Evolutionary conservation across 2,888 invertebrate genomes (phyloP).

Genomic region (Dasypogon diadema): DNA sequence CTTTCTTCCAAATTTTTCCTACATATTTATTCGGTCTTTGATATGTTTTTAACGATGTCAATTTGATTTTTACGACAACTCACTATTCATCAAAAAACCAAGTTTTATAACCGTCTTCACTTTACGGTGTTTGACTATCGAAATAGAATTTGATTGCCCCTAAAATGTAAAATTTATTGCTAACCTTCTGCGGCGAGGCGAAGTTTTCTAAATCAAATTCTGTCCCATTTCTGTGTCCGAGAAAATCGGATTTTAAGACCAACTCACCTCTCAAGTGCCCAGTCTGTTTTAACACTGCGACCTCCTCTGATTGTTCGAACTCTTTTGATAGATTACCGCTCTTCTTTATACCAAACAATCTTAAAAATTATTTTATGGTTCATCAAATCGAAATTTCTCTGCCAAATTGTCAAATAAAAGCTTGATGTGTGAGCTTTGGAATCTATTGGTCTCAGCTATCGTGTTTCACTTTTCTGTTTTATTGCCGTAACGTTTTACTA

Average conservation of each 20-base stretch:
- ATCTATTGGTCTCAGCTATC: background rate
- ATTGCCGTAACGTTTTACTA: slow-evolving; percentile 14
- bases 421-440: slow-evolving; percentile 1
- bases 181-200: slow-evolving; percentile 22
- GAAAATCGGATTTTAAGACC: background rate
- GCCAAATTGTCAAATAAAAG: slow-evolving; percentile 30
- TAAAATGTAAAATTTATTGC: slow-evolving; percentile 44
- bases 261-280: background rate
- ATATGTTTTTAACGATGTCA: slow-evolving; percentile 43
- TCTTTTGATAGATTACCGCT: slow-evolving; percentile 33
- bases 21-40: slow-evolving; percentile 24
- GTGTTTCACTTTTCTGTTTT: slow-evolving; percentile 35
- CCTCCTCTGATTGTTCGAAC: slow-evolving; percentile 23
- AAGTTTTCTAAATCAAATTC: slow-evolving; percentile 18
- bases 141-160: slow-evolving; percentile 34
- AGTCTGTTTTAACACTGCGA: slow-evolving; percentile 16
- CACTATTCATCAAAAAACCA: slow-evolving; percentile 42
- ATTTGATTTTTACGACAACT: slow-evolving; percentile 43
- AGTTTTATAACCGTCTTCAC: slow-evolving; percentile 35
- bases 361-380: slow-evolving; percentile 39
- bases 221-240: slow-evolving; percentile 6
- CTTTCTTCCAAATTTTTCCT: background rate
- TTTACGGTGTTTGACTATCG: slow-evolving; percentile 28
- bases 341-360: slow-evolving; percentile 20
- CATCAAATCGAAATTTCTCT: slow-evolving; percentile 36